Base-by-base conservation (phyloP, 2,888 invertebrate species). In the Nowickia ferox region DNA sequence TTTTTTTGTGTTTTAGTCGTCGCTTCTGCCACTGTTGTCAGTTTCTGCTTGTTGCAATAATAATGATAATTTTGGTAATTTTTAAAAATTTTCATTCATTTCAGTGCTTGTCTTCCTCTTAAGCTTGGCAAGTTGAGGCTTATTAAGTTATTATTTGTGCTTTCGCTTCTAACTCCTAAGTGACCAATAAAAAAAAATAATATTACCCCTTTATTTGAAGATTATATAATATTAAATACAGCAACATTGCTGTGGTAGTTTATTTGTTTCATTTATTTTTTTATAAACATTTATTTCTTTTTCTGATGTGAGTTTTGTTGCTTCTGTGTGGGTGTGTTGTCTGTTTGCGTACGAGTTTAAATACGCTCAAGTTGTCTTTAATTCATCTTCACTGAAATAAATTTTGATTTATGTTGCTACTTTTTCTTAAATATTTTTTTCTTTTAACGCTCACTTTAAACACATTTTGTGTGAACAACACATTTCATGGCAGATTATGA, bases 381-480 rank as follows among this genome's bases (percentile, higher is more conserved):
- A 72, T 66, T 74, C 77, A 38, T 72, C 72, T 78, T 44, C 17
- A 40, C 61, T 66, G 78, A 90, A 90, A 89, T 89, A 46, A 88
- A 89, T 90, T 92, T 90, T 91, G 92, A 91, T 92, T 91, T 91
- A 91, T 92, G 92, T 89, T 76, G 75, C 81, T 88, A 88, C 81
- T 83, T 75, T 59, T 78, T 84, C 51, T 87, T 87, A 8, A 30
- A 30, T 30, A 6, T 84, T 84, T 75, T 44, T 53, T 87, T 89
- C 88, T 87, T 87, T 89, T 82, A 87, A 88, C 82, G 88, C 89
- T 90, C 88, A 89, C 88, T 90, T 89, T 88, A 88, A 71, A 76
- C 77, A 81, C 59, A 69, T 88, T 87, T 59, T 74, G 57, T 78
- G 65, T 65, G 76, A 78, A 63, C 75, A 75, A 61, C 65, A 79